Evolutionary conservation across 2,888 invertebrate genomes (phyloP).

Genomic region (Calliphora vomitoria): DNA sequence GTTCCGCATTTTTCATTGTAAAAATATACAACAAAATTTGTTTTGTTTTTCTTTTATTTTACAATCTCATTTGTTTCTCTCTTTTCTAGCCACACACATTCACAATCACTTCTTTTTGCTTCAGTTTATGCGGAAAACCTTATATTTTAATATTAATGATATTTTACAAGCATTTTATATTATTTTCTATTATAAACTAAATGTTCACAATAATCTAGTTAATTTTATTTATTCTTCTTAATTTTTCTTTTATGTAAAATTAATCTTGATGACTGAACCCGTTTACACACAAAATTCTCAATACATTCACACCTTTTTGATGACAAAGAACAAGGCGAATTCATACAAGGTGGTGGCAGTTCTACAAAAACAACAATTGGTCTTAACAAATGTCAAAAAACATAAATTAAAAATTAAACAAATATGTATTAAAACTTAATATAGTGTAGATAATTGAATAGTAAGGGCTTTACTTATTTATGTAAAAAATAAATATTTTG

Average conservation of each 20-base stretch:
- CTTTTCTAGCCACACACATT: not conserved
- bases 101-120: not conserved
- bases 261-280: constrained; percentile 26
- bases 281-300: constrained; percentile 48
- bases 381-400: too few relatives aligned
- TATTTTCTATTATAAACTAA: not conserved
- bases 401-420: too few relatives aligned
- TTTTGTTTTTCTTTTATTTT: constrained; percentile 14
- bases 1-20: constrained; percentile 13
- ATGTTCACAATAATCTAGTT: not conserved
- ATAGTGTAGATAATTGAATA: too few relatives aligned
- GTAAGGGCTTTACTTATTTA: too few relatives aligned
- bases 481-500: too few relatives aligned
- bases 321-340: constrained; percentile 45
- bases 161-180: not conserved
- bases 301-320: constrained; percentile 58
- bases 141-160: not conserved
- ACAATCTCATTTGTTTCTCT: constrained; percentile 7
- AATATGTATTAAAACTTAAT: too few relatives aligned
- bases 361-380: too few relatives aligned
- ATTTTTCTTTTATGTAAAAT: not conserved
- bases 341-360: too few relatives aligned
- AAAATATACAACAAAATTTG: not conserved
- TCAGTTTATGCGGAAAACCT: not conserved
- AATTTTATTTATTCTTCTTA: constrained; percentile 18